Evolutionary conservation across 2,113 vertebrate species (phyloP).

Genomic region (Mixornis gularis): DNA sequence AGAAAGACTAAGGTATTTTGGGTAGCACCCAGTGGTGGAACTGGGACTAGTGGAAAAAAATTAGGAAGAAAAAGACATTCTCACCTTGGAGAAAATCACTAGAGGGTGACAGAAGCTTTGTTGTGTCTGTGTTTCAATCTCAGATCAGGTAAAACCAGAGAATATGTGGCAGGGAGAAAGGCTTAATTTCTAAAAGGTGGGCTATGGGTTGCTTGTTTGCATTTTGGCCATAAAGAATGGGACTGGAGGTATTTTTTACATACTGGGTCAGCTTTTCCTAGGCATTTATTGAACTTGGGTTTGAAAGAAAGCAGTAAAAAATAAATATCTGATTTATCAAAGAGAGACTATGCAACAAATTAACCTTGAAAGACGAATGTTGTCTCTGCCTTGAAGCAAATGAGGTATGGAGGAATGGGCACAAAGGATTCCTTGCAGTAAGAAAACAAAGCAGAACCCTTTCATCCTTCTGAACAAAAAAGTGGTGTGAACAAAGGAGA

Average conservation of each 20-base stretch:
- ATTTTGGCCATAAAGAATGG: not conserved
- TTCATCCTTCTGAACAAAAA: not conserved
- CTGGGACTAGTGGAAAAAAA: not conserved
- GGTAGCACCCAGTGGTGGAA: not conserved
- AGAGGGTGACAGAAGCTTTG: not conserved
- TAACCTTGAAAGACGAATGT: not conserved
- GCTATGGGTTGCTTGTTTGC: not conserved
- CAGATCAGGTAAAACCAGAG: not conserved
- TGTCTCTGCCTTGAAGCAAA: not conserved
- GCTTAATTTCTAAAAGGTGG: not conserved
- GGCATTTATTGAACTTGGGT: not conserved
- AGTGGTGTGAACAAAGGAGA: not conserved
- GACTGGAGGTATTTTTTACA: not conserved
- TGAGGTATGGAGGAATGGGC: not conserved
- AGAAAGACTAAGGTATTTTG: not conserved
- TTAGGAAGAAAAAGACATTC: not conserved
- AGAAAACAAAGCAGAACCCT: not conserved
- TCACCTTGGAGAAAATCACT: not conserved
- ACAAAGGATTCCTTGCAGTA: not conserved
- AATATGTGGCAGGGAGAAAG: not conserved
- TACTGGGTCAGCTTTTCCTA: not conserved
- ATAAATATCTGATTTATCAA: not conserved
- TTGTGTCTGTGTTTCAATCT: not conserved
- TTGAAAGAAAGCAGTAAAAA: not conserved
- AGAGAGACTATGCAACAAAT: not conserved